These are phyloP conservation scores for Diphyllodes magnificus DNA, from an alignment of 2,113 vertebrate genomes.

Conservation along the genomic window DNA sequence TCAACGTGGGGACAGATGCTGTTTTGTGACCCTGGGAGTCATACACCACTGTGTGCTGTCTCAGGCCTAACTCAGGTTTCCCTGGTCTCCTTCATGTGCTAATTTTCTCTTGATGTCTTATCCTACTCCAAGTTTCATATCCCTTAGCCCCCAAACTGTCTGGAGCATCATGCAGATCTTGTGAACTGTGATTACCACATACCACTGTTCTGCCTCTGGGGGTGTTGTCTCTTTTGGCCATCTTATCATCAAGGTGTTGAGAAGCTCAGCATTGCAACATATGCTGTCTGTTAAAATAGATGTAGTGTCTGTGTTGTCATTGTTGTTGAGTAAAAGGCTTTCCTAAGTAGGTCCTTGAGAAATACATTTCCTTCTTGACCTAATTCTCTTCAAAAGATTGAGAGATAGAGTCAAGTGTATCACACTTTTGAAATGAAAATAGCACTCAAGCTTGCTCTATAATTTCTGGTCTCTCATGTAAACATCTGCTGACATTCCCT, in stretches of 20 bases:
- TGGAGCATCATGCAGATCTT: not conserved
- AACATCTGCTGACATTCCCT: not conserved
- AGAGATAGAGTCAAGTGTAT: not conserved
- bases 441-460: not conserved
- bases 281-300: not conserved
- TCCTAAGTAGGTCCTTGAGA: constrained; percentile 21
- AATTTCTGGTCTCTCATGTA: not conserved
- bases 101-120: not conserved
- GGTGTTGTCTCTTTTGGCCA: not conserved
- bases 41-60: not conserved
- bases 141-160: not conserved
- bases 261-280: not conserved
- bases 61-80: not conserved
- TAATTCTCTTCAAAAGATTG: not conserved
- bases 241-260: not conserved
- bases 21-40: not conserved
- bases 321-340: not conserved
- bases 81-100: not conserved
- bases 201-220: not conserved
- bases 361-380: constrained; percentile 3
- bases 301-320: not conserved
- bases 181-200: not conserved
- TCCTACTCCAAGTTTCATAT: not conserved
- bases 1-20: rapidly evolving
- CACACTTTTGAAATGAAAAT: not conserved